Evolutionary conservation across 1,140 invertebrate species (phyloP).

Genomic region (Chrysoperla carnea): DNA sequence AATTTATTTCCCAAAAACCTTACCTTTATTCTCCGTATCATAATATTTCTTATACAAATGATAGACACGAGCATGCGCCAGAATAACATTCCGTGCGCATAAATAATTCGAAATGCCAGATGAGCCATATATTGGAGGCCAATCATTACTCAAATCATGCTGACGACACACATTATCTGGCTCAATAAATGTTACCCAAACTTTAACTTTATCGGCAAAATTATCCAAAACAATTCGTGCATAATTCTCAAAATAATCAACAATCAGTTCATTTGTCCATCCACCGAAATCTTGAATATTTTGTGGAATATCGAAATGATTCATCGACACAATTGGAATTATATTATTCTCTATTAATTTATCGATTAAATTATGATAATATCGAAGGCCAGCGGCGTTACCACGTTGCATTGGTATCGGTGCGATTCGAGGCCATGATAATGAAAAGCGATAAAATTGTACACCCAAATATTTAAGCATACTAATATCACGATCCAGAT

Average conservation of each 20-base stretch:
- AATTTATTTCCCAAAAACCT: background rate
- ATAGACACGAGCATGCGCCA: constrained; percentile 24
- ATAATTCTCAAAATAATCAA: constrained; percentile 25
- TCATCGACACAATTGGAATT: constrained; percentile 28
- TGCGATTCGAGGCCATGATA: constrained; percentile 38
- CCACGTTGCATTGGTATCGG: constrained; percentile 22
- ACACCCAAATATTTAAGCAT: constrained; percentile 27
- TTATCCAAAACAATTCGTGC: constrained; percentile 16
- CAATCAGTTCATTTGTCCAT: constrained; percentile 27
- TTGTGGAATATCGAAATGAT: constrained; percentile 34
- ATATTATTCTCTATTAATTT: constrained; percentile 25
- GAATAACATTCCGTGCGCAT: constrained; percentile 21
- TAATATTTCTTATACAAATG: constrained; percentile 23
- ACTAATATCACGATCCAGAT: constrained; percentile 31
- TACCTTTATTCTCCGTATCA: constrained; percentile 4
- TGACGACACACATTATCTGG: constrained; percentile 10
- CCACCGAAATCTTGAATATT: constrained; percentile 27
- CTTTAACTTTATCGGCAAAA: constrained; percentile 29
- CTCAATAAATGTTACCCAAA: constrained; percentile 38
- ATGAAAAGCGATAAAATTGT: constrained; percentile 29
- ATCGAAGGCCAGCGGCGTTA: constrained; percentile 29
- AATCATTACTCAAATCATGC: constrained; percentile 1
- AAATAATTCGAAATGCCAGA: constrained; percentile 20
- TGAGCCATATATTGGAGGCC: constrained; percentile 15
- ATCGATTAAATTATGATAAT: constrained; percentile 35